Base-by-base conservation (phyloP, 2,797 vertebrate genomes). In the Oryzias sinensis region DNA sequence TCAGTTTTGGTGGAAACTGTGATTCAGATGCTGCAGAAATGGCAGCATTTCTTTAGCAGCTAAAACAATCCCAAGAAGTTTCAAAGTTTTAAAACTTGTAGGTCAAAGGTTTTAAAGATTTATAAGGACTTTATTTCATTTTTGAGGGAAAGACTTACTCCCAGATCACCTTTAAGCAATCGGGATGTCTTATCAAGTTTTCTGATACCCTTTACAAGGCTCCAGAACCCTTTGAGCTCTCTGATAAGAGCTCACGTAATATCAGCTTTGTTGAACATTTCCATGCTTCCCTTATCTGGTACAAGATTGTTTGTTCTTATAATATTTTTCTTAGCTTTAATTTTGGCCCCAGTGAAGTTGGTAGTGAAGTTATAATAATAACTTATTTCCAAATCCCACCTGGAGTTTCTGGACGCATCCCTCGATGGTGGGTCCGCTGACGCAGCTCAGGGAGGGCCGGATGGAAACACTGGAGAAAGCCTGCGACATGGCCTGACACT, bases 401-500 rank as follows among this genome's bases (percentile, higher is more conserved):
- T 85, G 56, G 48, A 99, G 89, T 87, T 94, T 93, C 56, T 82
- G 81, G 16, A 76, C 53, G 16, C 97, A 99, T 62, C 83, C 86
- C 2, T 85, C 77, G 0, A 82, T 52, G 0, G 93, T 92, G 0
- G 14, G 13, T 0, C 82, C 91, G 0, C 0, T 46, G 16, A 93
- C 45, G 2, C 97, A 99, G 49, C 63, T 57, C 56, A 99, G 69
- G 2, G 73, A 4, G 0, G 97, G 96, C 15, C 76, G 86, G 61
- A 99, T 83, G 22, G 88, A 64, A 1, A 81, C 94, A 9, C 6
- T 8, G 17, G 59, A 17, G 43, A 98, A 97, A 16, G 93, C 86
- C 41, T 75, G 13, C 0, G 92, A 88, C 97, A 98, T 96, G 63
- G 76, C 88, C 6, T 60, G 62, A 60, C 97, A 99, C 74, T 99